Evolutionary conservation across 2,888 invertebrate species (phyloP).

Genomic region (Melieria picta): DNA sequence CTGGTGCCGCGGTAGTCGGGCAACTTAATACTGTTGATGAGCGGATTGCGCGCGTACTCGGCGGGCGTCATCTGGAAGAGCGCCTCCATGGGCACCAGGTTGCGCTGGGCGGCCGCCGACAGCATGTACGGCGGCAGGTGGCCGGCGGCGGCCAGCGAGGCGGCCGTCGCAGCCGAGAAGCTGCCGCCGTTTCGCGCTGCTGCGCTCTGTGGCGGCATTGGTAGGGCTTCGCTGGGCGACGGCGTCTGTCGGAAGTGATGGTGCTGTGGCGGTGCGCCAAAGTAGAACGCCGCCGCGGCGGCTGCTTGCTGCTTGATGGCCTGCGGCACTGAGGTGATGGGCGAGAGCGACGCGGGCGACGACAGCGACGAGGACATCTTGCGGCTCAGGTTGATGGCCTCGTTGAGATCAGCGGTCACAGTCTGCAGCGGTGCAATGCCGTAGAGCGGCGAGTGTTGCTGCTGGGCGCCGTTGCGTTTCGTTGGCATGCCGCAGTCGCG

Average conservation of each 20-base stretch:
- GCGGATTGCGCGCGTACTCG: conserved; percentile 73
- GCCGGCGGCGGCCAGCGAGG: conserved; percentile 37
- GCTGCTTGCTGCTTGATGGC: conserved; percentile 50
- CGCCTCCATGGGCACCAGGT: conserved; percentile 75
- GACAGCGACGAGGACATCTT: conserved; percentile 71
- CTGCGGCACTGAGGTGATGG: conserved; percentile 50
- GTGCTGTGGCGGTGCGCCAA: conserved; percentile 48
- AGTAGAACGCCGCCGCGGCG: conserved; percentile 57
- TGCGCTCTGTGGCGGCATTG: conserved; percentile 48
- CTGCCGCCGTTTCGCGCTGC: conserved; percentile 40
- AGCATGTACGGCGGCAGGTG: conserved; percentile 65
- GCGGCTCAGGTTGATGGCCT: conserved; percentile 81
- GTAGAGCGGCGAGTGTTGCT: conserved; percentile 69
- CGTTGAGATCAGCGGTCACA: conserved; percentile 64
- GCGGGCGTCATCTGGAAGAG: conserved; percentile 70
- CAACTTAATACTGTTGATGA: conserved; percentile 70
- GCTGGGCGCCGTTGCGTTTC: conserved; percentile 48
- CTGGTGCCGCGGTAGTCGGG: conserved; percentile 68
- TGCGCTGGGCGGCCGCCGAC: conserved; percentile 60
- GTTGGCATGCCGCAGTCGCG: conserved; percentile 72
- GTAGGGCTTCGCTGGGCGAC: conserved; percentile 54
- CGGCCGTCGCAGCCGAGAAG: conserved; percentile 52
- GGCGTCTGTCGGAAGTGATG: conserved; percentile 50
- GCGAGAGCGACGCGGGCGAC: conserved; percentile 52
- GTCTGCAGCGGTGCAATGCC: conserved; percentile 72